Conservation (phyloP, 2,888 invertebrate genomes). For the Agrypnus murinus region DNA sequence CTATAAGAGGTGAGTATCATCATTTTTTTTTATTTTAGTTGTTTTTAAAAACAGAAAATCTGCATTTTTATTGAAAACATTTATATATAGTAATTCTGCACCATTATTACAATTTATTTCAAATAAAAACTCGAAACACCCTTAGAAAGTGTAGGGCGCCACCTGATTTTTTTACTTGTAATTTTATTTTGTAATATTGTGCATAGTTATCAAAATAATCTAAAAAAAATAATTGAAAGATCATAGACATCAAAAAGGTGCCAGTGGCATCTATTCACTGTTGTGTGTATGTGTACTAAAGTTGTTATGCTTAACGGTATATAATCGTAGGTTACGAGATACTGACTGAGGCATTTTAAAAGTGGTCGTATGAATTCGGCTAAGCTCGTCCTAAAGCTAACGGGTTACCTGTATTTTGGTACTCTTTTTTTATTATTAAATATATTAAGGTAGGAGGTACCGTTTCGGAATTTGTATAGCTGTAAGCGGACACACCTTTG, state of each 20-base stretch:
- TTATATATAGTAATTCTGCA: neutral
- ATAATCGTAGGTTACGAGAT: conserved; percentile 48
- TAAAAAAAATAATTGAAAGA: too few relatives aligned
- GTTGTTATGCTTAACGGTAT: conserved; percentile 40
- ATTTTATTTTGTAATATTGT: too few relatives aligned
- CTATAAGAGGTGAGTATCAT: conserved; percentile 70
- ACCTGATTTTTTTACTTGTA: too few relatives aligned
- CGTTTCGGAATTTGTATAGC: conserved; percentile 59
- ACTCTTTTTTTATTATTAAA: too few relatives aligned
- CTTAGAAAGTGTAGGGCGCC: too few relatives aligned
- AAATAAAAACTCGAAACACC: too few relatives aligned
- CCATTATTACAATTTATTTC: neutral
- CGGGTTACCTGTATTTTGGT: conserved; percentile 50
- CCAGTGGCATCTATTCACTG: conserved; percentile 5
- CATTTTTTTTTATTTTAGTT: neutral
- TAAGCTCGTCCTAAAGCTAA: conserved; percentile 48
- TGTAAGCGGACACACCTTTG: conserved; percentile 59
- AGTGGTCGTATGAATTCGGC: conserved; percentile 47
- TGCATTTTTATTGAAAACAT: too few relatives aligned
- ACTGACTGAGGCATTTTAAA: conserved; percentile 38
- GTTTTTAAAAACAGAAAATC: conserved; percentile 8
- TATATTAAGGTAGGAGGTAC: conserved; percentile 56
- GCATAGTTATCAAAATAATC: conserved; percentile 4
- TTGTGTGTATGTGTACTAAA: conserved; percentile 7
- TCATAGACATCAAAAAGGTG: neutral